These are phyloP conservation scores for Argya squamiceps DNA, from an alignment of 2,797 vertebrate genomes.

Conservation along the genomic window DNA sequence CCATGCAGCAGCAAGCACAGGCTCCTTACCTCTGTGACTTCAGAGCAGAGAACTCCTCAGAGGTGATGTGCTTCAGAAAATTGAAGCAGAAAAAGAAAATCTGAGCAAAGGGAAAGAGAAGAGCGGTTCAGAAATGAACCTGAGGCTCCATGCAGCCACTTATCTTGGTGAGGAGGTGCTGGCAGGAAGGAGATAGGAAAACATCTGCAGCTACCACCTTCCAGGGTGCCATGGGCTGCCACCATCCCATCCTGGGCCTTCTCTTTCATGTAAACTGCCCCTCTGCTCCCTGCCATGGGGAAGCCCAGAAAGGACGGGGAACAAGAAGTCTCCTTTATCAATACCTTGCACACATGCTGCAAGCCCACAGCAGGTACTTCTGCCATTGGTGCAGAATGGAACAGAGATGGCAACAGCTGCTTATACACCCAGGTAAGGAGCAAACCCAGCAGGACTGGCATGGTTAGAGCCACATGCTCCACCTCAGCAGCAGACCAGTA, in stretches of 20 bases:
- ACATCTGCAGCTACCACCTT: not conserved
- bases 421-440: not conserved
- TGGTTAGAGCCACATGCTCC: not conserved
- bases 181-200: not conserved
- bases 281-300: not conserved
- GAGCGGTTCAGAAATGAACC: not conserved
- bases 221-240: not conserved
- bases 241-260: not conserved
- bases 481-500: not conserved
- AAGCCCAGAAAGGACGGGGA: not conserved
- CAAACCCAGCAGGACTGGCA: not conserved
- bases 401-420: not conserved
- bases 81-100: constrained; percentile 99
- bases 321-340: not conserved
- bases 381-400: not conserved
- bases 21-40: constrained; percentile 88
- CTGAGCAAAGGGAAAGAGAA: constrained; percentile 76
- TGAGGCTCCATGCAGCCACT: not conserved
- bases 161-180: not conserved
- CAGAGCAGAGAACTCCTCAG: constrained; percentile 93
- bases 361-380: not conserved
- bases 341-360: not conserved
- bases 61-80: constrained; percentile 99
- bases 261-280: not conserved
- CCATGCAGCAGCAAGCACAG: constrained; percentile 11